Evolutionary conservation across 2,797 vertebrate species (phyloP), one percentile per base, ranked within the genome.

Genomic region (Myotis myotis): DNA sequence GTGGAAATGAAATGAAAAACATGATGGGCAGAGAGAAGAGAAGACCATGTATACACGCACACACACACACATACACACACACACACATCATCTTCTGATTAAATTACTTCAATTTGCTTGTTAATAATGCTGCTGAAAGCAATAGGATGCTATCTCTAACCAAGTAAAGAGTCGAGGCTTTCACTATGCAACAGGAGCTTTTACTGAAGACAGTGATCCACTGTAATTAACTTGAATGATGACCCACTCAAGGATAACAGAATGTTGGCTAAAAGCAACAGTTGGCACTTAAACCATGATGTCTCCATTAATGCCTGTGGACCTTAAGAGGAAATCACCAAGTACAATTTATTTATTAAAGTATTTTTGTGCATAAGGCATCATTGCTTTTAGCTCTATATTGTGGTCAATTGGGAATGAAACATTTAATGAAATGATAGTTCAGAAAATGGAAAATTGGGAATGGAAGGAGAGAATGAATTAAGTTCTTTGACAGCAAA

Each of bases 371-470:
- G 12, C 9, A 19, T 12, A 82, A 28, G 1, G 0, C 0, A 23
- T 51, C 41, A 25, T 78, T 64, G 30, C 1, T 91, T 93, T 89
- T 66, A 76, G 15, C 3, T 47, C 15, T 60, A 36, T n/a, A 8
- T 25, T 82, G 12, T 66, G 0, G 22, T 74, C 57, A 78, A 19
- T 7, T 57, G 49, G 22, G 72, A 81, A 85, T 66, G 5, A 9
- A 95, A 81, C 44, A 20, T 23, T 93, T 91, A 62, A 16, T 47
- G 41, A 89, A 76, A 88, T 55, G 3, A 66, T 68, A 90, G 13
- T 62, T 78, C 49, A 91, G 66, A 93, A 66, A 71, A 33, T 87
- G 91, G n/a, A 76, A 92, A 91, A 89, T 15, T 30, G 3, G 30
- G 0, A 11, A 44, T 92, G 33, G 47, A 12, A 41, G 10, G 19